Base-by-base conservation (phyloP, 1,140 invertebrate species). In the Drosophila fuyamai region DNA sequence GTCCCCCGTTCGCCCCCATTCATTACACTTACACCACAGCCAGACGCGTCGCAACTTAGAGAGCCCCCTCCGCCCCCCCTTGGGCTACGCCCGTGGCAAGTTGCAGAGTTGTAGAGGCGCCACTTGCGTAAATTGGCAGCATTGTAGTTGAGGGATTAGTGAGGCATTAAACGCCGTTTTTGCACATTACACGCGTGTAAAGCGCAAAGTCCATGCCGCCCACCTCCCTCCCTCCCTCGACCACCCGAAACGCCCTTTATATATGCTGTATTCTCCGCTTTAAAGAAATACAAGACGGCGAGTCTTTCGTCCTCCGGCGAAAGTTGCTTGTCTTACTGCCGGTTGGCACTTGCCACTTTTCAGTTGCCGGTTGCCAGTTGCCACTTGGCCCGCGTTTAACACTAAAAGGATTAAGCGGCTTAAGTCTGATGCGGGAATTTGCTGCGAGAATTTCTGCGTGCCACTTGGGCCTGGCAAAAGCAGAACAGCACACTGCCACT, bases 61-160 rank as follows among this genome's bases (percentile, higher is more conserved):
- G 23, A 35, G 5, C 5, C 18, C 18, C 6, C 50, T 13, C 4
- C 8, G 29, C 13, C 29, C 32, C 32, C 32, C 43, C 27, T 13
- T 27, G 1, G 53, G 36, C 38, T 13, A 5, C 5, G 53, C 7
- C 48, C 41, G 12, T 46, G 48, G 35, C 40, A 63, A 53, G 41
- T 62, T 61, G 38, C 29, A 55, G 50, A 50, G 36, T 29, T 16
- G 16, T 9, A 29, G 44, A 40, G 68, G 63, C 84, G 81, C 67
- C 84, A 88, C 84, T 89, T 84, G 84, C 80, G 84, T 81, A 89
- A 88, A 88, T 88, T 88, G 84, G 84, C 84, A 88, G 84, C 80
- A 89, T 88, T 88, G 84, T 88, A 84, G 84, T 88, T 88, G 84
- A 89, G 84, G 84, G 84, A 88, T 88, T 88, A 88, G 84, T 84